A percentile compares a stretch with the other conserved stretches of the same genome.
These are phyloP conservation scores for Capreolus pygargus DNA, from an alignment of 2,113 vertebrate genomes.

Conservation along the genomic window DNA sequence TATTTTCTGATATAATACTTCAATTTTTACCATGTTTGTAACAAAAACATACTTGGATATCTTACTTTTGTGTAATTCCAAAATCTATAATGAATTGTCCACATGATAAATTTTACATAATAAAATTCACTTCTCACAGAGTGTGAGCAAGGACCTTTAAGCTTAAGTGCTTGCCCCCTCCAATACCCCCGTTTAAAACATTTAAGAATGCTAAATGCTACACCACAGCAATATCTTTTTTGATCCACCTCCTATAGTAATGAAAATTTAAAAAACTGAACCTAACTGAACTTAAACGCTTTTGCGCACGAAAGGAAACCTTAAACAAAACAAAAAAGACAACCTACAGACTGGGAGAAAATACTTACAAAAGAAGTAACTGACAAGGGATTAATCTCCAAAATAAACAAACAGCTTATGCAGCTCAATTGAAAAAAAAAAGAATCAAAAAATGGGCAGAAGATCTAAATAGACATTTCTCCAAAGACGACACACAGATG, in stretches of 20 bases:
- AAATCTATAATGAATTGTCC: neutral
- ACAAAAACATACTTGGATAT: neutral
- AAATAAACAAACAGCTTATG: neutral
- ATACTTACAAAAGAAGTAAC: neutral
- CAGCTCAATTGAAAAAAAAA: neutral
- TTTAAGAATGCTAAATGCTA: neutral
- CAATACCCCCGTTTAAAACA: neutral
- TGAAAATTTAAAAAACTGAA: neutral
- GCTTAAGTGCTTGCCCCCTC: neutral
- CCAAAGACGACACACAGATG: neutral
- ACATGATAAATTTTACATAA: neutral
- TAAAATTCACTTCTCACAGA: neutral
- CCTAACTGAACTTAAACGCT: neutral
- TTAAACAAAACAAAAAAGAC: neutral
- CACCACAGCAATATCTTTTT: neutral
- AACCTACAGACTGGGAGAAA: neutral
- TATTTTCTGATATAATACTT: neutral
- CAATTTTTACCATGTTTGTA: neutral
- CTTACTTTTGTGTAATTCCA: neutral
- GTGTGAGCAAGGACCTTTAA: neutral
- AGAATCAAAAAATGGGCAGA: neutral
- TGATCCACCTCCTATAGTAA: neutral
- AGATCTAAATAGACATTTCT: neutral
- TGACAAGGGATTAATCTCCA: neutral
- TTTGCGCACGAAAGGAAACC: neutral